Evolutionary conservation across 1,140 invertebrate species (phyloP).

Genomic region (Acromyrmex charruanus): DNA sequence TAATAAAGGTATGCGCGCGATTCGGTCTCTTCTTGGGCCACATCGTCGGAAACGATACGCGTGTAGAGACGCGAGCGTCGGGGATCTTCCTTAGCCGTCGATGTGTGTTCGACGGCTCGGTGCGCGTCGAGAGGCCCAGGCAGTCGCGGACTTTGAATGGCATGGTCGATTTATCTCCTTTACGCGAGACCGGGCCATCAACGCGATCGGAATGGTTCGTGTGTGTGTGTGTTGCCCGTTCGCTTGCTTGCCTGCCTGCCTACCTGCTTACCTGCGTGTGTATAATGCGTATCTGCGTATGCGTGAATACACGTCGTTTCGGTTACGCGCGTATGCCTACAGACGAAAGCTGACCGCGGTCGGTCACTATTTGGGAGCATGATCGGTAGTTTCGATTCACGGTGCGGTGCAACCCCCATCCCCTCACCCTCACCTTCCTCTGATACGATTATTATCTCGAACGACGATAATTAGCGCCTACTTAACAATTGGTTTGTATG

Average conservation of each 20-base stretch:
- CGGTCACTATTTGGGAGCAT: slow-evolving; percentile 62
- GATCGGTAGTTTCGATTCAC: slow-evolving; percentile 64
- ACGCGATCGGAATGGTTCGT: slow-evolving; percentile 42
- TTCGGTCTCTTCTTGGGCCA: slow-evolving; percentile 55
- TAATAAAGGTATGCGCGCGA: slow-evolving; percentile 70
- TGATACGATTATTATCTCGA: slow-evolving; percentile 57
- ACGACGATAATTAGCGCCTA: slow-evolving; percentile 60
- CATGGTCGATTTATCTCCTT: slow-evolving; percentile 65
- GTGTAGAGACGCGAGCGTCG: slow-evolving; percentile 38
- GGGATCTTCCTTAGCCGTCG: slow-evolving; percentile 17
- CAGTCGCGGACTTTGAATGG: slow-evolving; percentile 60
- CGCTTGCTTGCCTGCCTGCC: background rate
- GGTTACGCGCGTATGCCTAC: slow-evolving; percentile 27
- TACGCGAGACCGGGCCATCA: slow-evolving; percentile 59
- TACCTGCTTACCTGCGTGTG: background rate
- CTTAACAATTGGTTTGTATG: slow-evolving; percentile 33
- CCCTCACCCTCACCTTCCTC: background rate
- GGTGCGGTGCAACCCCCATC: background rate
- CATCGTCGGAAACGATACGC: slow-evolving; percentile 62
- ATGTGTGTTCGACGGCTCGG: slow-evolving; percentile 49
- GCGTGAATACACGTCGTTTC: slow-evolving; percentile 48
- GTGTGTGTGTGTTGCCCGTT: background rate
- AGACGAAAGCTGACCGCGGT: slow-evolving; percentile 43
- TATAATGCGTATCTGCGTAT: background rate
- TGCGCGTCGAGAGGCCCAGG: slow-evolving; percentile 32